Evolutionary conservation across 2,113 vertebrate genomes (phyloP), one percentile per base, ranked within the genome.

Genomic region (Rhagologus leucostigma): DNA sequence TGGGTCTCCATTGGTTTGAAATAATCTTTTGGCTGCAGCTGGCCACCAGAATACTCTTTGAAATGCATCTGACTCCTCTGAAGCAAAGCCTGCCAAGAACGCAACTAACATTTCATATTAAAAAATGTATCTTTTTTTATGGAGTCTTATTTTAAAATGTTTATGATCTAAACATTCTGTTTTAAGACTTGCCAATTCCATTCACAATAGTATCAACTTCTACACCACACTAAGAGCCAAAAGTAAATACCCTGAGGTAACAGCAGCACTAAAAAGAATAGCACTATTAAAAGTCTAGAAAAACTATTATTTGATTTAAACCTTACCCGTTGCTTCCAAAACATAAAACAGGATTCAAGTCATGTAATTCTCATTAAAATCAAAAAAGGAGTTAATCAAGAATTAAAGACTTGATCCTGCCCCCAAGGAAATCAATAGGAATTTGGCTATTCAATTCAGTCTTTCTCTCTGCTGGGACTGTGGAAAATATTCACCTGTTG

Each of bases 91-190:
- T 95, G 95, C 95, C 95, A 97, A 94, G 87, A 88, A 86, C 64
- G 88, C 90, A 96, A 96, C 82, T 74, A 97, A 91, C 90, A 93
- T 94, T 93, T 93, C 93, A 88, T 67, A 88, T 92, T 91, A 90
- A 86, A 90, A 95, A 93, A 52, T 15, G 49, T 68, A 73, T 73
- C 53, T 83, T 85, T 90, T 63, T 93, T 89, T 88, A 91, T 93
- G 35, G 47, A 86, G 87, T 70, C 82, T 82, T 93, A 94, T 90
- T 95, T 92, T 74, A 67, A 87, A 85, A 95, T 96, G 93, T 96
- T 96, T 97, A 95, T 81, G 82, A 92, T 86, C 87, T 96, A 97
- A 96, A 97, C 93, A 96, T 65, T 88, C 63, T 73, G 70, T 65
- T 89, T 97, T 83, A 96, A 96, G 63, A 70, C 37, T 93, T 83